A percentile compares a stretch with the other conserved stretches of the same genome.
phyloP scores from a whole-genome alignment of 1,140 invertebrate genomes.

The Drosophila subobscura region DNA sequence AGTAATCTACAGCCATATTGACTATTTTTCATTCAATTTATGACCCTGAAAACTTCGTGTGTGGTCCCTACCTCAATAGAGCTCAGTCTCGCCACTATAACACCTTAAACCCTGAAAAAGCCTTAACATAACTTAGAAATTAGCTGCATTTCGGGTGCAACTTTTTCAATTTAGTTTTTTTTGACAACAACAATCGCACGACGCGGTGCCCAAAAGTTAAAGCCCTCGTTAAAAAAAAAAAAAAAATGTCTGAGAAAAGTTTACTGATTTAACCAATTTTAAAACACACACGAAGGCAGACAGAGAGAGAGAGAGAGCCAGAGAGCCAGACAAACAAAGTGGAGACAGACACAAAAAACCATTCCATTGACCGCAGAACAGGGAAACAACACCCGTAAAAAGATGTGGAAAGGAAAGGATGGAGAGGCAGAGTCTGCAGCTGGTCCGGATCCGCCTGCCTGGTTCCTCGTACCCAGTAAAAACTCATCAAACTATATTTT shows the following conservation, averaged over 20 bases:
- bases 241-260: slow-evolving; percentile 51
- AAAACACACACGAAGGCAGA: slow-evolving; percentile 40
- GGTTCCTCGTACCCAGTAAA: slow-evolving; percentile 54
- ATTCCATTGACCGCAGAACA: slow-evolving; percentile 64
- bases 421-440: slow-evolving; percentile 20
- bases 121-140: not conserved
- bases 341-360: slow-evolving; percentile 53
- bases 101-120: not conserved
- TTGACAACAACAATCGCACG: slow-evolving; percentile 11
- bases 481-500: slow-evolving; percentile 82
- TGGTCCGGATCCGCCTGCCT: slow-evolving; percentile 5
- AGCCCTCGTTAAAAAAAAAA: slow-evolving; percentile 12
- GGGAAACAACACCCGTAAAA: slow-evolving; percentile 53
- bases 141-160: slow-evolving; percentile 7
- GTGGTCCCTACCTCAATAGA: not conserved
- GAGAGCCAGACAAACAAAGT: slow-evolving; percentile 22
- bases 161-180: slow-evolving; percentile 35
- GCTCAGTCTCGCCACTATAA: not conserved
- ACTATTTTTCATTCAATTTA: not conserved
- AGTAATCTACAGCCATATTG: no score
- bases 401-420: slow-evolving; percentile 1
- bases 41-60: not conserved
- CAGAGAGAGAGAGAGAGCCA: slow-evolving; percentile 26
- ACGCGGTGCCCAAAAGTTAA: slow-evolving; percentile 49
- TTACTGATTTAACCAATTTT: slow-evolving; percentile 76